Percentiles rank a stretch among this genome's conserved stretches.
Evolutionary conservation across 2,797 vertebrate genomes (phyloP).

Genomic region (Tenualosa thibaudeaui): DNA sequence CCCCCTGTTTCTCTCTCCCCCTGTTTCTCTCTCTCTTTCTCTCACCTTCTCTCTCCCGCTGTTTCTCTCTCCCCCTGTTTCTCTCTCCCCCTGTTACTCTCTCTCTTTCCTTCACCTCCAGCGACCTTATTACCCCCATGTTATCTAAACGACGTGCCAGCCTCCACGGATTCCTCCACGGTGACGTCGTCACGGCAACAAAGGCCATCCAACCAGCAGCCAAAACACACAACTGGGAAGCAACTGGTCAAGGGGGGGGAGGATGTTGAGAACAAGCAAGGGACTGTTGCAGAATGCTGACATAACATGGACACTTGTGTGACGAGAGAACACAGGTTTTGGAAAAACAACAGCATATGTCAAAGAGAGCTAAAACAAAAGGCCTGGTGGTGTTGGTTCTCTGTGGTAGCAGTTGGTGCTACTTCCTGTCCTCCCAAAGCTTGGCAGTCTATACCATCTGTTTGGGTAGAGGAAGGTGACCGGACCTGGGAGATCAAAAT

Average conservation of each 20-base stretch:
- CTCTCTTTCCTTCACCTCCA: constrained; percentile 59
- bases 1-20: not conserved
- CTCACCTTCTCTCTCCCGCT: too few species aligned
- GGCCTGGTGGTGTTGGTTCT: not conserved
- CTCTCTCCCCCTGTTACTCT: not conserved
- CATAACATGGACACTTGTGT: not conserved
- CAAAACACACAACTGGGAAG: constrained; percentile 20
- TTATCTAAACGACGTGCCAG: not conserved
- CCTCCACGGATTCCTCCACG: constrained; percentile 52
- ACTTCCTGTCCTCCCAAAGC: too few species aligned
- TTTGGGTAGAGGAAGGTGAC: too few species aligned
- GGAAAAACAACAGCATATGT: not conserved
- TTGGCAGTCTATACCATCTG: too few species aligned
- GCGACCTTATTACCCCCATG: constrained; percentile 27
- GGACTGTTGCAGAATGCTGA: not conserved
- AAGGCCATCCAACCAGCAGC: not conserved
- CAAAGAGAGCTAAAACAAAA: not conserved
- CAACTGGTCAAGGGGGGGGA: not conserved
- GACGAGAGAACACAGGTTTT: not conserved
- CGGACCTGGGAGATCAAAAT: too few species aligned
- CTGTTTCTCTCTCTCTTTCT: too few species aligned
- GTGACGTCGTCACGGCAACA: constrained; percentile 56
- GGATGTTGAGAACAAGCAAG: not conserved
- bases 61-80: not conserved
- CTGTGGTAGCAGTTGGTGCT: not conserved